Conservation (phyloP, 2,113 vertebrate genomes). For the Stigmatopora nigra region DNA sequence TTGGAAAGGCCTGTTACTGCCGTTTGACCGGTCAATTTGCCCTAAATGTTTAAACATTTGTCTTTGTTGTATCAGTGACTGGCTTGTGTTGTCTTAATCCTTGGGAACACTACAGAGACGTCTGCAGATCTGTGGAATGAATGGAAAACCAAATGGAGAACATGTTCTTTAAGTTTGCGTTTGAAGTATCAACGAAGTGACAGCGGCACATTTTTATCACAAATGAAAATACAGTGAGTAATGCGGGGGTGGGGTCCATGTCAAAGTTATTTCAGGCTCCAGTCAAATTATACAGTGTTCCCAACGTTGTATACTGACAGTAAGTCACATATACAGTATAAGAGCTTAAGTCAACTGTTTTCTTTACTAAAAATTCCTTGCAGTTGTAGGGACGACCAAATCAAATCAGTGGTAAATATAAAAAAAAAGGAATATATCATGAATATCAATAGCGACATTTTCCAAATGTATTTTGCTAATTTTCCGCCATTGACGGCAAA, state of each 20-base stretch:
- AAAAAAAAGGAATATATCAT: neutral
- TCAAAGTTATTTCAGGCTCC: neutral
- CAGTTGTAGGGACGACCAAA: neutral
- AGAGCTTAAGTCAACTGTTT: neutral
- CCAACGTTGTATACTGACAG: slow-evolving; percentile 2
- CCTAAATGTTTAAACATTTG: neutral
- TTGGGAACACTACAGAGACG: slow-evolving; percentile 26
- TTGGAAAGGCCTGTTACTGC: slow-evolving; percentile 5
- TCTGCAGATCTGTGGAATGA: neutral
- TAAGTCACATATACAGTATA: neutral
- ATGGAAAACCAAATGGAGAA: slow-evolving; percentile 4
- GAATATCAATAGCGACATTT: neutral
- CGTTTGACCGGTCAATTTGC: slow-evolving; percentile 29
- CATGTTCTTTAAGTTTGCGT: neutral
- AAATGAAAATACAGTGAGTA: slow-evolving; percentile 7
- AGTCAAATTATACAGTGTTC: neutral
- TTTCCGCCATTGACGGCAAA: no score
- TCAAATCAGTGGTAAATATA: neutral
- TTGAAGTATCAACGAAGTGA: slow-evolving; percentile 11
- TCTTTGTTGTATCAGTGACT: slow-evolving; percentile 8
- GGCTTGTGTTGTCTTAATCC: slow-evolving; percentile 25
- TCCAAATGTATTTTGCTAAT: no score
- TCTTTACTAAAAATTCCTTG: neutral
- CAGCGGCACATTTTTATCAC: slow-evolving; percentile 2
- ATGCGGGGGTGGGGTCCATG: slow-evolving; percentile 8